Evolutionary conservation across 2,113 vertebrate species (phyloP).

Genomic region (Pterocles burchelli): DNA sequence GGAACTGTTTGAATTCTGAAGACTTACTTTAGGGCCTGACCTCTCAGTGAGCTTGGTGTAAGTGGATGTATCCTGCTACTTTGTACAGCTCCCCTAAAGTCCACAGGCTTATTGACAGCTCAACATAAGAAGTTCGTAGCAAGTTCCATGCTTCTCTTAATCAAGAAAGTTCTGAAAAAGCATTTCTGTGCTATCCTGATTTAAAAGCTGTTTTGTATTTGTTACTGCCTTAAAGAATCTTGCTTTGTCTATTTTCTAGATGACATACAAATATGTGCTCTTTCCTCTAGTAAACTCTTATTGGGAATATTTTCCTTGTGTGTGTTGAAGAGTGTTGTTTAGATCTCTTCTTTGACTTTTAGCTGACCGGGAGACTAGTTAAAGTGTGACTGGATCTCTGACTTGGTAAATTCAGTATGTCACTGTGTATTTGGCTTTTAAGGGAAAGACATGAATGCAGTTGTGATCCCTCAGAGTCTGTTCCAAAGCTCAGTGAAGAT

Average conservation of each 20-base stretch:
- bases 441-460: background rate
- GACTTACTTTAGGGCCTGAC: background rate
- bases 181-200: background rate
- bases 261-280: background rate
- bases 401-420: background rate
- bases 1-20: background rate
- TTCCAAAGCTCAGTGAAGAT: background rate
- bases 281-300: background rate
- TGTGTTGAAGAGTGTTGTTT: background rate
- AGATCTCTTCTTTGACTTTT: background rate
- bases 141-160: background rate
- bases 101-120: background rate
- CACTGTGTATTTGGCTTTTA: background rate
- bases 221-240: background rate
- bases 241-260: background rate
- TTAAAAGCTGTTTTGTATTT: background rate
- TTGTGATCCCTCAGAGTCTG: background rate
- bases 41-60: background rate
- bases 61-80: background rate
- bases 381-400: background rate
- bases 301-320: background rate
- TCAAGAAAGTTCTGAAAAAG: background rate
- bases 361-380: background rate
- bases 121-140: fast-evolving
- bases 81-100: background rate